A percentile compares a stretch with the other conserved stretches of the same genome.
These are phyloP conservation scores for Mesitornis unicolor DNA, from an alignment of 2,113 vertebrate species.

Conservation along the genomic window DNA sequence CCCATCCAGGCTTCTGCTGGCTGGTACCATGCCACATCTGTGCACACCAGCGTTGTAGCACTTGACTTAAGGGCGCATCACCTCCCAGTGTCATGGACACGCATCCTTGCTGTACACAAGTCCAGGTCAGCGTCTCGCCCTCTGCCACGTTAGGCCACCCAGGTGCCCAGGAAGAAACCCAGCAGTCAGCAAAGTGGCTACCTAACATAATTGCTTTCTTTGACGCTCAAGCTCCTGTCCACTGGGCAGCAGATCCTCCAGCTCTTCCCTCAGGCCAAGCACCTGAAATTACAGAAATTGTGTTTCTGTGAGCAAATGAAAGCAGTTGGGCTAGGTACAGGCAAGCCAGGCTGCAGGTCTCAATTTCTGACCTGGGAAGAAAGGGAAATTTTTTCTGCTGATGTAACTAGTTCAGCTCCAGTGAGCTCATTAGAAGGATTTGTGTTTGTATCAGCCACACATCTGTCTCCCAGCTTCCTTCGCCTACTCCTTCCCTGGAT, in stretches of 20 bases:
- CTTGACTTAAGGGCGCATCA: background rate
- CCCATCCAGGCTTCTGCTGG: background rate
- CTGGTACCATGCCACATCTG: fast-evolving
- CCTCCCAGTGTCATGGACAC: fast-evolving
- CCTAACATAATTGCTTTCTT: background rate
- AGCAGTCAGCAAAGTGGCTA: background rate
- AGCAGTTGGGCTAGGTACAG: fast-evolving
- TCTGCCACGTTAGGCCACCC: background rate
- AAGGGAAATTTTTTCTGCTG: background rate
- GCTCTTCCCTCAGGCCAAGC: background rate
- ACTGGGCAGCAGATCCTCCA: background rate
- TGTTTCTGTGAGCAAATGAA: background rate
- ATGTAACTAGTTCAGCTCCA: background rate
- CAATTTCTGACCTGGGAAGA: background rate
- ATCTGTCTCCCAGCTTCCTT: background rate
- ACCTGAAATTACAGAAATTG: background rate
- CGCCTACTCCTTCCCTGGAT: background rate
- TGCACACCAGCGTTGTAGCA: fast-evolving
- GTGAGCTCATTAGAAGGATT: background rate
- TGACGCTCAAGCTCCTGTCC: fast-evolving
- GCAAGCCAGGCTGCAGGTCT: background rate
- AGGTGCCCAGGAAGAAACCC: background rate
- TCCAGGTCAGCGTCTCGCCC: background rate
- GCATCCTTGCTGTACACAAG: fast-evolving
- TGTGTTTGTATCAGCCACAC: background rate